Conservation (phyloP, 2,797 vertebrate genomes). For the Chaetodon trifasciatus region DNA sequence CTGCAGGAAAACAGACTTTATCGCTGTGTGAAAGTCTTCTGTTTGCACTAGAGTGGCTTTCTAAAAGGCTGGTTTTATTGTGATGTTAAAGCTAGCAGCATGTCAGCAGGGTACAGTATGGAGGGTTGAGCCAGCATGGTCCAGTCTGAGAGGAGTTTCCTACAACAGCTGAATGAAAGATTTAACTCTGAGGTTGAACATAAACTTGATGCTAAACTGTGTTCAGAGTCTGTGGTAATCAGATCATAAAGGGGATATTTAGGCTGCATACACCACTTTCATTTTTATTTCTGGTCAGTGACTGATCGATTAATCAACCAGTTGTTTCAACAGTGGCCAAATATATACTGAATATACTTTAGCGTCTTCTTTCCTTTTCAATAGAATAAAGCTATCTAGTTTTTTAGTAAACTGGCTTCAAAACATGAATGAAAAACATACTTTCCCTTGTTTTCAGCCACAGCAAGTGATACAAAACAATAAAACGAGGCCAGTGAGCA, state of each 20-base stretch:
- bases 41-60: conserved; percentile 42
- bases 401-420: neutral
- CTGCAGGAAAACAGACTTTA: conserved; percentile 77
- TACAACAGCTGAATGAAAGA: neutral
- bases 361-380: no score
- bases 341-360: no score
- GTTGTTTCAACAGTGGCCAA: no score
- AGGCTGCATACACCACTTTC: neutral
- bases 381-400: no score
- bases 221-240: neutral
- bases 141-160: conserved; percentile 10
- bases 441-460: no score
- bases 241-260: conserved; percentile 23
- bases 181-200: neutral
- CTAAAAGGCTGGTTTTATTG: conserved; percentile 40
- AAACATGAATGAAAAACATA: no score
- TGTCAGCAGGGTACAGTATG: conserved; percentile 28
- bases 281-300: no score
- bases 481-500: neutral
- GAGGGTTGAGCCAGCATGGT: neutral
- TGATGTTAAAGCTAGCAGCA: conserved; percentile 29
- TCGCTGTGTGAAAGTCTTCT: conserved; percentile 70
- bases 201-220: conserved; percentile 1
- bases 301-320: no score
- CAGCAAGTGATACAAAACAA: neutral